Conservation (phyloP, 2,888 invertebrate genomes). For the Selenia dentaria region DNA sequence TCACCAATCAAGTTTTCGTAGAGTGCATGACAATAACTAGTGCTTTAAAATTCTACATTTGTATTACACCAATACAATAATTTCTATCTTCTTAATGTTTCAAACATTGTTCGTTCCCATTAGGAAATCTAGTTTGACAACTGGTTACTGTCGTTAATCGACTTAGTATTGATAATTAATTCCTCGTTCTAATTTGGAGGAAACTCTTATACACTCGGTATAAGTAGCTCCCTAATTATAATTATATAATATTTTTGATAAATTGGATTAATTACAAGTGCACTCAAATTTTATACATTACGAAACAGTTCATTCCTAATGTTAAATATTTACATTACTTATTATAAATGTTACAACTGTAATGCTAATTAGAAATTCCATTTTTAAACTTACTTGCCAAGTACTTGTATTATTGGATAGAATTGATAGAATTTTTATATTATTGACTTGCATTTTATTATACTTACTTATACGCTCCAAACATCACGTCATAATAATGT, state of each 20-base stretch:
- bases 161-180: too few species aligned
- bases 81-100: too few species aligned
- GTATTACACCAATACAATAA: slow-evolving; percentile 43
- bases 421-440: slow-evolving; percentile 44
- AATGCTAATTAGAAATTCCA: slow-evolving; percentile 45
- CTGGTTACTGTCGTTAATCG: too few species aligned
- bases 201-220: not conserved
- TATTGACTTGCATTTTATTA: slow-evolving; percentile 51
- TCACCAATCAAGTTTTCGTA: slow-evolving; percentile 44
- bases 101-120: too few species aligned
- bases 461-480: slow-evolving; percentile 40
- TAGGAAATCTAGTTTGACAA: too few species aligned
- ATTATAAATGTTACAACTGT: slow-evolving; percentile 18
- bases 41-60: slow-evolving; percentile 64
- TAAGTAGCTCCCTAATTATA: not conserved
- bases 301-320: slow-evolving; percentile 40
- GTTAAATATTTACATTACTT: slow-evolving; percentile 27
- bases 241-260: not conserved
- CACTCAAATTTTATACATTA: slow-evolving; percentile 35
- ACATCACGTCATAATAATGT: slow-evolving; percentile 65
- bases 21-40: slow-evolving; percentile 83
- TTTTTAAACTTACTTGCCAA: slow-evolving; percentile 63
- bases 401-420: slow-evolving; percentile 57
- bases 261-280: slow-evolving; percentile 37
- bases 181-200: too few species aligned